These are phyloP conservation scores for Halictus rubicundus DNA, from an alignment of 1,140 invertebrate genomes.

Conservation along the genomic window DNA sequence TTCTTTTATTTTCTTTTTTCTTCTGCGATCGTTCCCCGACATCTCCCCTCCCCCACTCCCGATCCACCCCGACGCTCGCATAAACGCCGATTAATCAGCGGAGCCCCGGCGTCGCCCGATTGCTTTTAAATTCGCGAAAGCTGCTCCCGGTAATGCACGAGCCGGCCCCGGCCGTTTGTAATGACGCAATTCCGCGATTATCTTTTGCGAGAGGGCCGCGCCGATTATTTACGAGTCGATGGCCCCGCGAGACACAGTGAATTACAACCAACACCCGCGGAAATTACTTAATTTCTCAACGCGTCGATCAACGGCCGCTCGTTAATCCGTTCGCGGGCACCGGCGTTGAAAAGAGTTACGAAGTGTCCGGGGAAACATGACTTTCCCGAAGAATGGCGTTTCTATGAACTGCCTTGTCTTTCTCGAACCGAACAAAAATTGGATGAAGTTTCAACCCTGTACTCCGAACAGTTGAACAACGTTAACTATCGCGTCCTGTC, in stretches of 20 bases:
- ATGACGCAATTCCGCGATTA: conserved; percentile 56
- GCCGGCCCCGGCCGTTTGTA: conserved; percentile 24
- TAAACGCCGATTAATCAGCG: conserved; percentile 53
- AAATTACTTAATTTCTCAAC: conserved; percentile 47
- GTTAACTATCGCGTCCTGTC: no score
- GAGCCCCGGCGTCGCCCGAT: conserved; percentile 17
- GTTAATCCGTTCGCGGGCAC: neutral
- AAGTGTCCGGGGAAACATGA: no score
- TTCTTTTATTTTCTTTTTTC: conserved; percentile 29
- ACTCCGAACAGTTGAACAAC: no score
- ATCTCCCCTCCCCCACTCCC: no score
- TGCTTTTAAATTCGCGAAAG: conserved; percentile 52
- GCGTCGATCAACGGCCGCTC: conserved; percentile 9
- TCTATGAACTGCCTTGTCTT: no score
- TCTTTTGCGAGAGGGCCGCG: conserved; percentile 43
- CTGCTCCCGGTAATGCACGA: conserved; percentile 53
- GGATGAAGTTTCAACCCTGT: no score
- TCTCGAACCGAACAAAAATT: no score
- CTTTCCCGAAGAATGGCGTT: no score
- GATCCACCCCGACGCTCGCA: no score
- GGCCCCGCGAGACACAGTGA: conserved; percentile 16
- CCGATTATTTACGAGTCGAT: conserved; percentile 57
- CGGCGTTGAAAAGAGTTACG: no score
- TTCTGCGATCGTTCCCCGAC: neutral
- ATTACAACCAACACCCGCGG: conserved; percentile 19